Conservation (phyloP, 1,140 invertebrate species). For the Drosophila nikananu region DNA sequence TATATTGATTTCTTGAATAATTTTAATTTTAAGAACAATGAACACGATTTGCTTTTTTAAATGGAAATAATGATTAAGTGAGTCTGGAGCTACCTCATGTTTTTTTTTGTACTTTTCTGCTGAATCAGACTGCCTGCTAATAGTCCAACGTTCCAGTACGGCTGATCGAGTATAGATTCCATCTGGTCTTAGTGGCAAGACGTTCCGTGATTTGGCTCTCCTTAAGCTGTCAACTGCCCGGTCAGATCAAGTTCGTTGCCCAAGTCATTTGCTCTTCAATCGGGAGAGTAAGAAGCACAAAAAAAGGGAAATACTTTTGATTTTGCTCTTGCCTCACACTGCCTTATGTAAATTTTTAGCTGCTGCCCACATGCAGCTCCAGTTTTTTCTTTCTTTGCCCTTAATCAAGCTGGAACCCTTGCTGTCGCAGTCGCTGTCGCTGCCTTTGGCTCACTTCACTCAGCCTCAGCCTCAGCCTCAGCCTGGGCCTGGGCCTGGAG, state of each 20-base stretch:
- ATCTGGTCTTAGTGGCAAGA: slow-evolving; percentile 12
- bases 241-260: slow-evolving; percentile 51
- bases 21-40: neutral
- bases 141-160: neutral
- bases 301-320: slow-evolving; percentile 56
- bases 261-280: slow-evolving; percentile 64
- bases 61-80: neutral
- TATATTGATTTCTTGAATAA: neutral
- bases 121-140: neutral
- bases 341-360: slow-evolving; percentile 65
- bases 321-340: slow-evolving; percentile 55
- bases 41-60: neutral
- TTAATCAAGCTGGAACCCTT: slow-evolving; percentile 77
- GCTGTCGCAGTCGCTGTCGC: slow-evolving; percentile 30
- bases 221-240: slow-evolving; percentile 43
- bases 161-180: slow-evolving; percentile 22
- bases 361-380: slow-evolving; percentile 71
- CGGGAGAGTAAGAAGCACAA: slow-evolving; percentile 6
- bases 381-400: slow-evolving; percentile 74
- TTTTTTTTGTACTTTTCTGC: neutral
- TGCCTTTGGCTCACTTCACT: slow-evolving; percentile 64
- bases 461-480: slow-evolving; percentile 27
- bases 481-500: slow-evolving; percentile 19
- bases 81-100: too few relatives aligned
- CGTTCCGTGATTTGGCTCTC: slow-evolving; percentile 32